Percentiles rank a stretch among this genome's conserved stretches.
These are phyloP conservation scores for Sisyra terminalis DNA, from an alignment of 2,888 invertebrate genomes.

Conservation along the genomic window DNA sequence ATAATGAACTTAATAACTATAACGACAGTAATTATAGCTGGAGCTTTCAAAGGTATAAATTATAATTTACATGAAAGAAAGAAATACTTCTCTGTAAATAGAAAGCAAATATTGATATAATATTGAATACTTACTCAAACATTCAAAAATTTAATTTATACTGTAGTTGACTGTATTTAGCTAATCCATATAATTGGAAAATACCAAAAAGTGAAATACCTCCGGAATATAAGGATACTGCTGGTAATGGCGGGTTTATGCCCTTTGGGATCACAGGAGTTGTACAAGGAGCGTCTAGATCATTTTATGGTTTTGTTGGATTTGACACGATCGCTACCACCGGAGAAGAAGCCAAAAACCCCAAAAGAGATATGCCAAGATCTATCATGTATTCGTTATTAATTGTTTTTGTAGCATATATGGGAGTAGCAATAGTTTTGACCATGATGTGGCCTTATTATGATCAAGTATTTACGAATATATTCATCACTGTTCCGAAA, in stretches of 20 bases:
- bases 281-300: slow-evolving; percentile 76
- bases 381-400: slow-evolving; percentile 73
- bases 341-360: slow-evolving; percentile 88
- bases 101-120: too few relatives aligned
- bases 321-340: slow-evolving; percentile 88
- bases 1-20: slow-evolving; percentile 55
- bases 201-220: slow-evolving; percentile 46
- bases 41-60: slow-evolving; percentile 42
- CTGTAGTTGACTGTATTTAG: slow-evolving; percentile 26
- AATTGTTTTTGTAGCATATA: slow-evolving; percentile 77
- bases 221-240: slow-evolving; percentile 19
- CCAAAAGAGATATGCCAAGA: slow-evolving; percentile 77
- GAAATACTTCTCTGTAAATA: not conserved
- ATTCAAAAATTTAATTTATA: too few relatives aligned
- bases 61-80: not conserved
- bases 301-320: slow-evolving; percentile 89
- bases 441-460: slow-evolving; percentile 94
- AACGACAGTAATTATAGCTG: slow-evolving; percentile 53
- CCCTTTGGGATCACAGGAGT: slow-evolving; percentile 81
- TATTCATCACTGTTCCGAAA: too few relatives aligned
- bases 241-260: slow-evolving; percentile 75
- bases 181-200: slow-evolving; percentile 64
- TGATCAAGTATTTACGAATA: slow-evolving; percentile 55
- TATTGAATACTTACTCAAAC: too few relatives aligned
- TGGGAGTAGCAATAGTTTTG: slow-evolving; percentile 76